Evolutionary conservation across 2,888 invertebrate species (phyloP).

Genomic region (Zaprionus lineosus): DNA sequence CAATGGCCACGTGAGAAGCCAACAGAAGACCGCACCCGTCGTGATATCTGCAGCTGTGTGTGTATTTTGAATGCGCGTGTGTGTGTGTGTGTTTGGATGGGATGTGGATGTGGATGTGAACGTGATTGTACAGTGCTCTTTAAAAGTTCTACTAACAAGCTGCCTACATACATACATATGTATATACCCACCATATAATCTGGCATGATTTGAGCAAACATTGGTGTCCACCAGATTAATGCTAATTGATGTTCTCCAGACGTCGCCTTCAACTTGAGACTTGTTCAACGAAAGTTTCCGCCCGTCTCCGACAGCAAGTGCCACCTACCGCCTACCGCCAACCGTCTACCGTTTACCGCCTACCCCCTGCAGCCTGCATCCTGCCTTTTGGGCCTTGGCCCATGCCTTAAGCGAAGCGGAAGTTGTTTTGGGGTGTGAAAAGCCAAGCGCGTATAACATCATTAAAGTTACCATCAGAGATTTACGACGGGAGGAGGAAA

Average conservation of each 20-base stretch:
- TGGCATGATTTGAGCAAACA: slow-evolving; percentile 54
- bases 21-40: not conserved
- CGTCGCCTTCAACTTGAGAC: slow-evolving; percentile 16
- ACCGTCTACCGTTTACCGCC: too few species aligned
- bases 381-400: too few species aligned
- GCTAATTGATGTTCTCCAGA: slow-evolving; percentile 60
- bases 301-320: slow-evolving; percentile 41
- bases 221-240: slow-evolving; percentile 57
- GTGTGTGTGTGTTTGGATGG: not conserved
- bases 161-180: slow-evolving; percentile 20
- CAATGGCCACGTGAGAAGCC: slow-evolving; percentile 40
- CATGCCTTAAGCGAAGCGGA: too few species aligned
- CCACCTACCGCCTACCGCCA: too few species aligned
- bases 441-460: slow-evolving; percentile 48
- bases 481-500: too few species aligned
- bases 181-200: not conserved
- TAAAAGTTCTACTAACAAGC: slow-evolving; percentile 32
- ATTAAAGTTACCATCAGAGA: slow-evolving; percentile 17
- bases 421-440: slow-evolving; percentile 55
- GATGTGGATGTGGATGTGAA: not conserved
- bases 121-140: slow-evolving; percentile 15
- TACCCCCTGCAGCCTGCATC: too few species aligned
- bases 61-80: not conserved
- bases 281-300: slow-evolving; percentile 48
- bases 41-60: too few species aligned